These are phyloP conservation scores for Seriola dumerili DNA, from an alignment of 2,113 vertebrate species.

Conservation along the genomic window DNA sequence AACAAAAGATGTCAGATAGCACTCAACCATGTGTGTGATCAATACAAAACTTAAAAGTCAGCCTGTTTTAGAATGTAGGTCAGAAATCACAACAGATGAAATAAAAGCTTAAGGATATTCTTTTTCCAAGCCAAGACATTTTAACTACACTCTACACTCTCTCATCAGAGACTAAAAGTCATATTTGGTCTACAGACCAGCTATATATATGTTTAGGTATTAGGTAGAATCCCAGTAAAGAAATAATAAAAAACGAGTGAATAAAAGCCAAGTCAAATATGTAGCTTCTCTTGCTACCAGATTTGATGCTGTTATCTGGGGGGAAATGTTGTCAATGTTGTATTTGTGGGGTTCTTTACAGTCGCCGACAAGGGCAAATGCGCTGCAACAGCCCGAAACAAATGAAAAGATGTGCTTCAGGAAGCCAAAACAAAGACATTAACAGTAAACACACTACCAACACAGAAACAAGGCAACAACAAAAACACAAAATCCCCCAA, in stretches of 20 bases:
- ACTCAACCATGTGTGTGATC: constrained; percentile 9
- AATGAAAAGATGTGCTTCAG: no score
- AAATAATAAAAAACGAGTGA: not conserved
- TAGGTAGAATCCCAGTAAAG: not conserved
- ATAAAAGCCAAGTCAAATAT: constrained; percentile 19
- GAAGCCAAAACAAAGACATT: no score
- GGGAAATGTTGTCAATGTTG: constrained; percentile 9
- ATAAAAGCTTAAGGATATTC: constrained; percentile 20
- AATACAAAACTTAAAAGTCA: constrained; percentile 29
- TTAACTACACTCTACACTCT: not conserved
- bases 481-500: no score
- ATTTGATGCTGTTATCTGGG: not conserved
- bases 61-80: constrained; percentile 44
- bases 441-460: no score
- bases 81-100: constrained; percentile 53
- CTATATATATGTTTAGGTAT: constrained; percentile 9
- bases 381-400: no score
- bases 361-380: no score
- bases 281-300: not conserved
- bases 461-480: no score
- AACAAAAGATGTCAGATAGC: not conserved
- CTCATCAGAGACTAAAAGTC: constrained; percentile 26
- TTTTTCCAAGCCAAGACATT: constrained; percentile 25
- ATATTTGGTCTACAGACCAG: not conserved
- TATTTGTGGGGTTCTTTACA: no score